Evolutionary conservation across 2,888 invertebrate genomes (phyloP), one percentile per base, ranked within the genome.

Genomic region (Pelosia muscerda): DNA sequence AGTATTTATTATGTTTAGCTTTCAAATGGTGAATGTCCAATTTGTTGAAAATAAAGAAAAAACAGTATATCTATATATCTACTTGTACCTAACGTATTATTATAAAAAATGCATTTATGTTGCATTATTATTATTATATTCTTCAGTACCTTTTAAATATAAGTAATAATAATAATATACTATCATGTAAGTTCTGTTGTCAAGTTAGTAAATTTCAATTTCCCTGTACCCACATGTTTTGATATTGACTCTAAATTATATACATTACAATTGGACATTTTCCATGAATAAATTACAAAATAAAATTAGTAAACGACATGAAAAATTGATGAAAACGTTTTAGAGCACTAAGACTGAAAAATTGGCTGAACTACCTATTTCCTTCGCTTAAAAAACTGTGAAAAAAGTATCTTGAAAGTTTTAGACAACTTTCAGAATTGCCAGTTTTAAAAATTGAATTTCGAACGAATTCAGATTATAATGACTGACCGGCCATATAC

Each of bases 281-380:
- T 84, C 86, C 83, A 81, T 84, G 85, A 82, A 79, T 78, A 81
- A 81, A 64, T 74, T 70, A 81, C 73, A 76, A 78, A 73, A 68
- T 74, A 69, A 81, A 81, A 72, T 76, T 76, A 74, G 73, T 65
- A 72, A 79, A 74, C 74, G 63, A 79, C 68, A 67, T 49, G 76
- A 82, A 84, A 86, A 85, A 87, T 86, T 88, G 86, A 84, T 84
- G 84, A 84, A 81, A 84, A 85, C 82, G 83, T 84, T 88, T 90
- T 92, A 90, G 90, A 94, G 92, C 93, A 93, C 90, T 92, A 94
- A 95, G 94, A 95, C 94, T 95, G 94, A 94, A 88, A 88, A 89
- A 87, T 90, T 88, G 92, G 93, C 90, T 89, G 85, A 88, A 86
- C 85, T 82, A 80, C 86, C 84, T 86, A 76, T 85, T 81, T 87